phyloP scores from a whole-genome alignment of 2,797 vertebrate genomes.

The Heteromormyrus szaboi region DNA sequence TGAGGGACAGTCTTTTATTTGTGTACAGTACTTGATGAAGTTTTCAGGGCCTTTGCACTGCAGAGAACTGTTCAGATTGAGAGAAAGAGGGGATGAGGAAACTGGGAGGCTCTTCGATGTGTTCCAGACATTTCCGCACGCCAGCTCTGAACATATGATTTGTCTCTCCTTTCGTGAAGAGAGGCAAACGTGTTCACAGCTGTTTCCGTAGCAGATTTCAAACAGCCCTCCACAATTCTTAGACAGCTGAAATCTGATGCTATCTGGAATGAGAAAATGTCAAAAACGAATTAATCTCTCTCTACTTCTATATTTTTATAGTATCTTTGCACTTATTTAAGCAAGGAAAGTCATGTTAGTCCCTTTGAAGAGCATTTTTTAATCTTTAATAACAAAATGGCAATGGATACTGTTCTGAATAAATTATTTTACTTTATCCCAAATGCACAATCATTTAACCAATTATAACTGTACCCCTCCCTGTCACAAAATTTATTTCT shows the following conservation, averaged over 20 bases:
- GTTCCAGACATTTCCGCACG: rapidly evolving
- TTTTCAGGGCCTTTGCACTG: rapidly evolving
- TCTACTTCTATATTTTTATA: neutral
- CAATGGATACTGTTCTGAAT: neutral
- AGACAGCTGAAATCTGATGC: neutral
- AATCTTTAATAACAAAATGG: neutral
- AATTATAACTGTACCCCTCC: neutral
- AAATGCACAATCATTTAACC: neutral
- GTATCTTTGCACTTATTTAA: neutral
- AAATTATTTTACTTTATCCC: neutral
- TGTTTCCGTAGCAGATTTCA: neutral
- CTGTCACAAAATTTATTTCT: neutral
- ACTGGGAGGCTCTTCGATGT: neutral
- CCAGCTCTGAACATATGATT: neutral
- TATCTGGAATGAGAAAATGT: constrained; percentile 19
- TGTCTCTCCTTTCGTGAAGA: neutral
- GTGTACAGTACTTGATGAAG: constrained; percentile 23
- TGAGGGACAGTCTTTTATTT: rapidly evolving
- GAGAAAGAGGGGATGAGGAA: rapidly evolving
- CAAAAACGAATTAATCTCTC: neutral
- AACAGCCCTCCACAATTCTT: constrained; percentile 35
- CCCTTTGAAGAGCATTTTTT: neutral
- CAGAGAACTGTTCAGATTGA: neutral
- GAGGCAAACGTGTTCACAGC: constrained; percentile 15
- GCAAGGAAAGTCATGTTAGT: neutral